Conservation (phyloP, 2,888 invertebrate species). For the Acleris laterana region DNA sequence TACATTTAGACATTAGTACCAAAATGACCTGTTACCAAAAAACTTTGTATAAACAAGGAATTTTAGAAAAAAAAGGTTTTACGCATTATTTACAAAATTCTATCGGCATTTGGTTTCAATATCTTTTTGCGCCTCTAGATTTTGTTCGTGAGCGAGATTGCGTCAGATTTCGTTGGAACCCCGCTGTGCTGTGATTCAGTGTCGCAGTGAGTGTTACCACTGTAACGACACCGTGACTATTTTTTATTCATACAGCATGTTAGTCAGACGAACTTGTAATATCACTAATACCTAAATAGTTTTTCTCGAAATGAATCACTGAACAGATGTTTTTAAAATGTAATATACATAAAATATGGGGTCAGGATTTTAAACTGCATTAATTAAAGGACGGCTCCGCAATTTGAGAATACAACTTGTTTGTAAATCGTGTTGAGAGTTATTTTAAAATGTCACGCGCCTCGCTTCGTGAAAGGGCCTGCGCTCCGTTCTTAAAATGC, state of each 20-base stretch:
- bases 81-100: neutral
- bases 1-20: too few relatives aligned
- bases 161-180: conserved; percentile 22
- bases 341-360: too few relatives aligned
- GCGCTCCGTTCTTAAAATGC: conserved; percentile 63
- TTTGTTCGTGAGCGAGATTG: too few relatives aligned
- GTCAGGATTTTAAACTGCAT: neutral
- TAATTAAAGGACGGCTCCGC: conserved; percentile 30
- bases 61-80: neutral
- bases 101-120: neutral
- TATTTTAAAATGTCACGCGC: conserved; percentile 68
- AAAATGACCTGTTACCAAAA: too few relatives aligned
- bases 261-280: neutral
- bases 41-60: too few relatives aligned
- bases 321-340: too few relatives aligned
- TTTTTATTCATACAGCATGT: neutral
- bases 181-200: conserved; percentile 24
- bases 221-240: conserved; percentile 15
- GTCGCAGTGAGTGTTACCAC: conserved; percentile 7
- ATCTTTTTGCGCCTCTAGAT: neutral
- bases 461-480: conserved; percentile 64
- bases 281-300: neutral
- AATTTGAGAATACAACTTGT: conserved; percentile 36
- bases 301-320: too few relatives aligned
- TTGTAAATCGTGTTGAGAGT: conserved; percentile 50